phyloP scores from a whole-genome alignment of 2,797 vertebrate genomes.

The Malacoraja senta region DNA sequence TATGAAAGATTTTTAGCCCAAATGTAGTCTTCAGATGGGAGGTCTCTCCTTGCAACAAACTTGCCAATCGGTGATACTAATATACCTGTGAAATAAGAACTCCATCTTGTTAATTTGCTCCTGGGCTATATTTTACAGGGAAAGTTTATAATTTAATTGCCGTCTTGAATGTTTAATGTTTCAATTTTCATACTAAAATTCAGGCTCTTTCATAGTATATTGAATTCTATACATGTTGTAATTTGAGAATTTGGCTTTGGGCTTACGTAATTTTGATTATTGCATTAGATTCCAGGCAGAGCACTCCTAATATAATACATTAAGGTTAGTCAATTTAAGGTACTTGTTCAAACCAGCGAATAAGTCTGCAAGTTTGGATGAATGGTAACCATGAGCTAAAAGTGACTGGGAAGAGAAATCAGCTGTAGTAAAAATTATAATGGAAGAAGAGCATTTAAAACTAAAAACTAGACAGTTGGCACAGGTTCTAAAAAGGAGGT shows the following conservation, averaged over 20 bases:
- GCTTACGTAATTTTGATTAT: background rate
- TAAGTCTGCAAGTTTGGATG: background rate
- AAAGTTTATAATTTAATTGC: background rate
- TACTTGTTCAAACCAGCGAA: background rate
- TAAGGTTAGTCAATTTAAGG: background rate
- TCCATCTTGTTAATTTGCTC: background rate
- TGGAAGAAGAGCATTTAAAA: no score
- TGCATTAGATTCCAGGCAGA: background rate
- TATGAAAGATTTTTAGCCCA: background rate
- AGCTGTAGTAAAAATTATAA: background rate
- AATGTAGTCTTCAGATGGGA: background rate
- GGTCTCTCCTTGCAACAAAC: background rate
- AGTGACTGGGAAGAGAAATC: background rate
- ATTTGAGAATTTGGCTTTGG: background rate
- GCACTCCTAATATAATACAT: background rate
- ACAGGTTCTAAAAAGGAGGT: no score
- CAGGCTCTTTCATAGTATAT: background rate
- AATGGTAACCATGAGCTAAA: no score
- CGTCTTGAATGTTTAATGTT: background rate
- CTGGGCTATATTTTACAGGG: background rate
- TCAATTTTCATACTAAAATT: background rate
- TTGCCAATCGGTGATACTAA: background rate
- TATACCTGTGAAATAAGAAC: background rate
- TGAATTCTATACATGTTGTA: background rate
- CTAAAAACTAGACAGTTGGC: no score